Evolutionary conservation across 2,113 vertebrate species (phyloP).

Genomic region (Chaenocephalus aceratus): DNA sequence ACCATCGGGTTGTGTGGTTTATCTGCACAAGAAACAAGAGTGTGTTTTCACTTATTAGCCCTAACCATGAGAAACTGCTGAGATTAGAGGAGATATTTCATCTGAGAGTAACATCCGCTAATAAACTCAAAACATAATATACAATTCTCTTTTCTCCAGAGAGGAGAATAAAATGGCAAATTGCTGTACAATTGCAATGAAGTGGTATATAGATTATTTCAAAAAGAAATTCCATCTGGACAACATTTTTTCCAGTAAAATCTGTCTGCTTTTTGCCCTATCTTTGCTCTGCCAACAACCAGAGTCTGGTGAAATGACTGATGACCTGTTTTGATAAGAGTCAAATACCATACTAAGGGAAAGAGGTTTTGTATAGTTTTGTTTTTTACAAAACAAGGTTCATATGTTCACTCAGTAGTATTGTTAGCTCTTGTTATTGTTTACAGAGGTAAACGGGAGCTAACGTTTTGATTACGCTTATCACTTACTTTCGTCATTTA

Average conservation of each 20-base stretch:
- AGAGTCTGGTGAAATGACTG: background rate
- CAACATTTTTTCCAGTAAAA: background rate
- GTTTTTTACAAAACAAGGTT: background rate
- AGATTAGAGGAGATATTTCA: constrained; percentile 25
- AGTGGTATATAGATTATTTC: background rate
- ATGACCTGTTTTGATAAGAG: background rate
- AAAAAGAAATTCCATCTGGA: background rate
- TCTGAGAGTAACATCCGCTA: background rate
- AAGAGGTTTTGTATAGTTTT: too few species aligned
- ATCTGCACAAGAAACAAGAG: constrained; percentile 79
- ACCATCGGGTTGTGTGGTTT: constrained; percentile 95
- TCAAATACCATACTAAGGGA: background rate
- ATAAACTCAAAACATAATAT: constrained; percentile 21
- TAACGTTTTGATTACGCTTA: background rate
- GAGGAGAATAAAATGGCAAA: background rate
- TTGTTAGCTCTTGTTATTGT: too few species aligned
- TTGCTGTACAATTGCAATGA: background rate
- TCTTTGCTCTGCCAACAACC: background rate
- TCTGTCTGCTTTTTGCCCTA: background rate
- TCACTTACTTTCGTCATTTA: constrained; percentile 87
- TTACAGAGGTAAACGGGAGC: background rate
- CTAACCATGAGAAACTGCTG: constrained; percentile 28
- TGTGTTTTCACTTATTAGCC: constrained; percentile 22
- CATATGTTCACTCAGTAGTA: too few species aligned
- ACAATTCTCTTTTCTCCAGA: constrained; percentile 13